Evolutionary conservation across 2,888 invertebrate genomes (phyloP).

Genomic region (Darwinula stevensoni): DNA sequence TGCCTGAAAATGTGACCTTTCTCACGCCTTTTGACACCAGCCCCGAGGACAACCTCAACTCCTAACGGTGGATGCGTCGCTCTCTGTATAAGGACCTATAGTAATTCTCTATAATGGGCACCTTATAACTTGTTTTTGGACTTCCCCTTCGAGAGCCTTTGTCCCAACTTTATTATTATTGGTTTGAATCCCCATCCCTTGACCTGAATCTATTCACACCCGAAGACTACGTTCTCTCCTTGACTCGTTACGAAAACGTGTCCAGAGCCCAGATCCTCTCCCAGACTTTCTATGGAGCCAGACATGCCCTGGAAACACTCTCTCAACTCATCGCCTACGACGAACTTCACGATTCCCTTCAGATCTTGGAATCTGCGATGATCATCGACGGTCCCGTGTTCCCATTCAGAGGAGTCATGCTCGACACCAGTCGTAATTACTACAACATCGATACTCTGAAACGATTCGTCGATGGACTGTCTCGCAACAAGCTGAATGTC

Average conservation of each 20-base stretch:
- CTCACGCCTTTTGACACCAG: too few species aligned
- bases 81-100: too few species aligned
- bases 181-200: too few species aligned
- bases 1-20: too few species aligned
- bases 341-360: constrained; percentile 13
- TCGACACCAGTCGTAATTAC: constrained; percentile 20
- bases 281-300: constrained; percentile 32
- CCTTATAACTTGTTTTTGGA: too few species aligned
- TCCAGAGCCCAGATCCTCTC: constrained; percentile 15
- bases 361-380: constrained; percentile 11
- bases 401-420: constrained; percentile 21
- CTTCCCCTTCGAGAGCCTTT: too few species aligned
- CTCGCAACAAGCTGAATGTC: constrained; percentile 22
- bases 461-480: constrained; percentile 20
- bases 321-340: constrained; percentile 27
- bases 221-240: constrained; percentile 29
- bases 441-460: constrained; percentile 12
- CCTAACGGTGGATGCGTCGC: too few species aligned
- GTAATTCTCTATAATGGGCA: too few species aligned
- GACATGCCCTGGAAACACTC: constrained; percentile 44
- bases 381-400: constrained; percentile 23
- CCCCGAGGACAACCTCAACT: too few species aligned
- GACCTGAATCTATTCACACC: too few species aligned
- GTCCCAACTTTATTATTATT: too few species aligned
- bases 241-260: constrained; percentile 5